phyloP scores from a whole-genome alignment of 2,797 vertebrate genomes.

The Periophthalmus magnuspinnatus region DNA sequence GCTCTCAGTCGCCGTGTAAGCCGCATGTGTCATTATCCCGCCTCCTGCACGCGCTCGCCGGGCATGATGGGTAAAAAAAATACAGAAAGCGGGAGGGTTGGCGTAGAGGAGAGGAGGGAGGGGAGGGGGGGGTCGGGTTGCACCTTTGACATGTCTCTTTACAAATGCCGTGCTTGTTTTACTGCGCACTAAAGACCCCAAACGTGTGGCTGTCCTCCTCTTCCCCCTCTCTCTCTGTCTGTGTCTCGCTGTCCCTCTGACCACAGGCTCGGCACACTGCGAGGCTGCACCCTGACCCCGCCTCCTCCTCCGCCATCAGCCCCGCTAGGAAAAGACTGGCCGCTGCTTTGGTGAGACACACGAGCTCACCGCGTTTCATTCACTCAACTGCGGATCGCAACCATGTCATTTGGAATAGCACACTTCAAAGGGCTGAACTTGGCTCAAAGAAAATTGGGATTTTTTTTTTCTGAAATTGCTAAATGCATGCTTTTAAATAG shows the following conservation, averaged over 20 bases:
- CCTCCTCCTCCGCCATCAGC: conserved; percentile 74
- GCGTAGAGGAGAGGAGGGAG: conserved; percentile 9
- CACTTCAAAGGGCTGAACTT: conserved; percentile 30
- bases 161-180: conserved; percentile 67
- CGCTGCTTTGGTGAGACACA: conserved; percentile 81
- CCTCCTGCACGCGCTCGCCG: conserved; percentile 50
- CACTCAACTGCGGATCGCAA: not conserved
- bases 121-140: conserved; percentile 5
- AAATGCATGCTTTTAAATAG: conserved; percentile 13
- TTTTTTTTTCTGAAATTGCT: conserved; percentile 1
- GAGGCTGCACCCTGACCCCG: conserved; percentile 78
- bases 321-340: conserved; percentile 83
- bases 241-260: conserved; percentile 69
- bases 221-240: conserved; percentile 65
- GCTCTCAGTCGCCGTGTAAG: conserved; percentile 65
- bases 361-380: not conserved
- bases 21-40: conserved; percentile 70
- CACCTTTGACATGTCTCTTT: conserved; percentile 58
- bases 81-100: conserved; percentile 37
- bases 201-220: conserved; percentile 61
- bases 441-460: conserved; percentile 12
- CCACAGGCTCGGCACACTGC: conserved; percentile 83
- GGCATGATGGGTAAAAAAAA: conserved; percentile 28
- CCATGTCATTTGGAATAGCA: conserved; percentile 23
- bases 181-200: conserved; percentile 64